Percentiles rank a stretch among this genome's conserved stretches.
These are phyloP conservation scores for Coptodon bakossiorum DNA, from an alignment of 2,113 vertebrate species.

Conservation along the genomic window DNA sequence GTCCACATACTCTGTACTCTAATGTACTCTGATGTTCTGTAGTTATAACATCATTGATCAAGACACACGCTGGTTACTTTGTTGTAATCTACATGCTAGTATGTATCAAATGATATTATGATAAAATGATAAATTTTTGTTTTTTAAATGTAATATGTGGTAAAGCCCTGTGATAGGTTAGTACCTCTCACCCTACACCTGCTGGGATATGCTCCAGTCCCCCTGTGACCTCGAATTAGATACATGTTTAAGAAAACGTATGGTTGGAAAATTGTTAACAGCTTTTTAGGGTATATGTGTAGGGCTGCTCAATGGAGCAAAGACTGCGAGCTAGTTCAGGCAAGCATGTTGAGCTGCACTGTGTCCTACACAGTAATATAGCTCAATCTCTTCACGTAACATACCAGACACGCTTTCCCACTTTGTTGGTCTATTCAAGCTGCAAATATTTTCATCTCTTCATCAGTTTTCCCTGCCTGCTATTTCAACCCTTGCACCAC, in stretches of 20 bases:
- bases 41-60: not conserved
- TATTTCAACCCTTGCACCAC: not conserved
- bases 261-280: fast-evolving
- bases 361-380: not conserved
- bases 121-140: fast-evolving
- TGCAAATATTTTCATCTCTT: not conserved
- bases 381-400: not conserved
- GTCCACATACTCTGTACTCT: not conserved
- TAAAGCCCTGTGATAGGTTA: not conserved
- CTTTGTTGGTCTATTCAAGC: not conserved
- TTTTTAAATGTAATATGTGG: fast-evolving
- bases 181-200: not conserved
- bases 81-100: not conserved
- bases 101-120: not conserved
- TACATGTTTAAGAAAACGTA: not conserved
- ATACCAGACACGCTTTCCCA: not conserved
- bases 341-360: not conserved
- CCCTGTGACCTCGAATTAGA: not conserved
- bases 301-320: not conserved
- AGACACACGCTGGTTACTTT: not conserved
- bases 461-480: not conserved
- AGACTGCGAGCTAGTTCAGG: not conserved
- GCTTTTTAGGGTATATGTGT: not conserved
- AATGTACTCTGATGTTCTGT: not conserved
- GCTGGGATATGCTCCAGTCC: not conserved